Base-by-base conservation (phyloP, 2,888 invertebrate genomes). In the Epicampocera succincta region DNA sequence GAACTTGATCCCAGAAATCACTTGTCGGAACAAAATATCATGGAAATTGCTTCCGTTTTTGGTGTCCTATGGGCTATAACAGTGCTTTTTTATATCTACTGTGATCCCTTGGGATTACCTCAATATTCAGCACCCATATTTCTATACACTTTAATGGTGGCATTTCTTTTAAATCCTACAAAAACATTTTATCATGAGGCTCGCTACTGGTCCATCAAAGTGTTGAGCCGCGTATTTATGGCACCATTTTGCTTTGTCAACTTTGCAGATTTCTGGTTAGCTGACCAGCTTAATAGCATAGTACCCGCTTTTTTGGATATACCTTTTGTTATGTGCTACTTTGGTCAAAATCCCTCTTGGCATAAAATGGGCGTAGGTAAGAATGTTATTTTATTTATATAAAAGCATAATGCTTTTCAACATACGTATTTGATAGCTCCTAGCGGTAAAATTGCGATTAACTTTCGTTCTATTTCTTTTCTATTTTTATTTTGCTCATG, bases 201-300 rank as follows among this genome's bases (percentile, higher is more conserved):
- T 0, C 90, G 96, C 52, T 94, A 94, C 88, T 96, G 96, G 96
- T 93, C 96, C 3, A 89, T 91, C 2, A 87, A 89, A 12, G 88
- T 92, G 84, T 84, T 91, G 91, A 93, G 93, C 91, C 92, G 94
- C 25, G 93, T 95, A 85, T 87, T 95, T 72, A 92, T 93, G 71
- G 95, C 96, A 1, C 96, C 96, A 19, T 95, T 95, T 86, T 95
- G 94, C 87, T 94, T 94, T 88, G 96, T 96, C 1, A 94, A 94
- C 60, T 96, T 96, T 89, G 96, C 96, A 80, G 96, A 96, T 91
- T 96, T 96, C 92, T 96, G 96, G 96, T 93, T 96, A 86, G 96
- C 95, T 13, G 96, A 96, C 92, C 96, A 96, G 89, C 90, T 96
- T 50, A 96, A 96, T 88, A 96, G 96, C 87, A 92, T 96, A 76